Percentiles rank a stretch among this genome's conserved stretches.
Conservation (phyloP, 2,888 invertebrate genomes). For the Xylophagus ater region DNA sequence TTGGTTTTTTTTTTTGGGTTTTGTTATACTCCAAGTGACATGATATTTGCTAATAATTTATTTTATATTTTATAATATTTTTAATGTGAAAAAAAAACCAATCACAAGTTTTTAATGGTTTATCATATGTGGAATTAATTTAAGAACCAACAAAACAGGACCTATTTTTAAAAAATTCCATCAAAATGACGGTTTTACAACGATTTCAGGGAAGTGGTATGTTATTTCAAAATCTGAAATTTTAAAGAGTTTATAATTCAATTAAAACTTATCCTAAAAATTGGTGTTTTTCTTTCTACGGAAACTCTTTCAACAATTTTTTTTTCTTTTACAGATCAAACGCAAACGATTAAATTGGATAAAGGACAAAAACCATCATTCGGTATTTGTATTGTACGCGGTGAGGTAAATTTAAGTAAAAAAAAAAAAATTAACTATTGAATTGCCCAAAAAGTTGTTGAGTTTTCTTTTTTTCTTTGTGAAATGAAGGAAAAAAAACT, state of each 20-base stretch:
- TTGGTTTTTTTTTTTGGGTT: too few species aligned
- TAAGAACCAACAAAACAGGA: too few species aligned
- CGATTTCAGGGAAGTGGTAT: conserved; percentile 6
- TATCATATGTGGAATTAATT: too few species aligned
- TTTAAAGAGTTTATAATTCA: not conserved
- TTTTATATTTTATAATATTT: too few species aligned
- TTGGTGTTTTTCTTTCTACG: not conserved
- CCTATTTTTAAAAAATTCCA: not conserved
- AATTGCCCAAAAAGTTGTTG: not conserved
- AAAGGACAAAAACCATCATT: conserved; percentile 46
- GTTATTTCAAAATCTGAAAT: not conserved
- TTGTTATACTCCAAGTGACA: too few species aligned
- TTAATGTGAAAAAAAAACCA: too few species aligned
- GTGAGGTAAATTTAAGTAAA: conserved; percentile 52
- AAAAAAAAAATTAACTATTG: conserved; percentile 8
- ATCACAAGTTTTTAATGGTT: too few species aligned
- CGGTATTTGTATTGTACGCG: conserved; percentile 95
- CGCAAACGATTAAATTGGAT: conserved; percentile 10
- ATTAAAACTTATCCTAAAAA: not conserved
- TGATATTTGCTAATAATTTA: too few species aligned
- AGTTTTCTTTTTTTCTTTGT: too few species aligned
- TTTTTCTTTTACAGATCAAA: conserved; percentile 5
- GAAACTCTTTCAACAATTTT: not conserved
- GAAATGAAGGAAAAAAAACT: too few species aligned
- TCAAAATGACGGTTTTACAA: conserved; percentile 9